Percentiles rank a stretch among this genome's conserved stretches.
Conservation (phyloP, 1,140 invertebrate species). For the Zaprionus africanus region DNA sequence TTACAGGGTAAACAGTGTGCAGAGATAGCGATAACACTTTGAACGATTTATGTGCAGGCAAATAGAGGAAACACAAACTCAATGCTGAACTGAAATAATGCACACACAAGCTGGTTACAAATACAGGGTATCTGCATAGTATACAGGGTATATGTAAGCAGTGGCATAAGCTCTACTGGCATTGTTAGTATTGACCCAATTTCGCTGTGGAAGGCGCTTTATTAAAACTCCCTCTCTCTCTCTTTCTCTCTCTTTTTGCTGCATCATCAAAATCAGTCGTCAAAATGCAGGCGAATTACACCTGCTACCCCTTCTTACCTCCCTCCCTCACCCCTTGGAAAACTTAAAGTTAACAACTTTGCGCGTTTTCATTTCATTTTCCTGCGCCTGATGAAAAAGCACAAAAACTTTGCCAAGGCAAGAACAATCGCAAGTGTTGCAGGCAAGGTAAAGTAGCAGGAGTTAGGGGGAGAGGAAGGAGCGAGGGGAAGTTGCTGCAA, state of each 20-base stretch:
- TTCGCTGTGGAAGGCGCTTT: conserved; percentile 6
- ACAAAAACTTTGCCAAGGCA: conserved; percentile 61
- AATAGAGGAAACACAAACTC: conserved; percentile 37
- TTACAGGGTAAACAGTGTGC: conserved; percentile 43
- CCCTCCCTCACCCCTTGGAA: neutral
- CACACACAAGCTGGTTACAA: too few relatives aligned
- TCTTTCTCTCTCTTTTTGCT: conserved; percentile 30
- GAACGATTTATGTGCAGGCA: conserved; percentile 71
- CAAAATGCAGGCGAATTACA: conserved; percentile 31
- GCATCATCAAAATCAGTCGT: conserved; percentile 66
- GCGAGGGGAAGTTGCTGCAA: conserved; percentile 9
- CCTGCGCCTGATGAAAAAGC: conserved; percentile 58
- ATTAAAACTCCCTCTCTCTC: too few relatives aligned
- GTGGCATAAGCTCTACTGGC: neutral
- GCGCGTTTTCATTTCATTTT: conserved; percentile 76
- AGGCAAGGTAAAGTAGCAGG: neutral
- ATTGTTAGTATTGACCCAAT: conserved; percentile 1
- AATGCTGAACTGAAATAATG: too few relatives aligned
- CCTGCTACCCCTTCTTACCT: neutral
- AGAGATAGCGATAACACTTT: conserved; percentile 65
- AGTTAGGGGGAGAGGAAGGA: too few relatives aligned
- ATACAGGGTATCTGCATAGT: too few relatives aligned
- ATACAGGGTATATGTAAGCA: neutral
- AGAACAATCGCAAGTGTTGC: conserved; percentile 44
- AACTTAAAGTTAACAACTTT: conserved; percentile 69